Base-by-base conservation (phyloP, 2,113 vertebrate species). In the Macaca nemestrina region DNA sequence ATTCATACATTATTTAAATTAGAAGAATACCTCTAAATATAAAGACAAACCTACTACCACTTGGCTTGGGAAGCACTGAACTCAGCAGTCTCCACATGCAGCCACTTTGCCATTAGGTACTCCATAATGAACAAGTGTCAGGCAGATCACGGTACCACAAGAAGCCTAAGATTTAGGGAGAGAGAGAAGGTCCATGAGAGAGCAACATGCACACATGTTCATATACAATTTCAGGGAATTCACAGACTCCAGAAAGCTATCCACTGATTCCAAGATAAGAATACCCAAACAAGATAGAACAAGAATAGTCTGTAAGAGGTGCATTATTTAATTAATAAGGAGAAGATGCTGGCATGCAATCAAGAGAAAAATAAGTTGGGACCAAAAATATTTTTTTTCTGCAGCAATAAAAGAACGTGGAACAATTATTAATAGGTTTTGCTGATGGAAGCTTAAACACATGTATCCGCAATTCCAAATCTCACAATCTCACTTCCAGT, bases 271-370 rank as follows among this genome's bases (percentile, higher is more conserved):
- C 72, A 61, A 27, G 2, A 89, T 59, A 38, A 67, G 72, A 97
- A 67, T 6, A 75, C 8, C 38, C 70, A 43, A 88, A 70, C 64
- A 80, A 38, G 30, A 84, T 9, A 95, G 8, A 76, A 73, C 27
- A 94, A 82, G 32, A 94, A 73, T 6, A 79, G 16, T 40, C 57
- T 86, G 10, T 40, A 81, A 43, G 38, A 90, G 52, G 48, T 61
- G 43, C 79, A 68, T 64, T 57, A 45, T 61, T 83, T 87, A 55
- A 67, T 96, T 48, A 57, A 4, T 68, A 95, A 94, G 5, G 20
- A 16, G 61, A 80, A 87, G 78, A 67, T 3, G 45, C 45, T 78
- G 38, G 9, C 3, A 70, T 70, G 3, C 3, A 89, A 55, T 5
- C n/a, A 84, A 35, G 22, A 84, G 48, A 96, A 73, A 78, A 92